Evolutionary conservation across 92 coral and sea anemone genomes (phyloP), one percentile per base, ranked within the genome.

Genomic region (Pocillopora meandrina): DNA sequence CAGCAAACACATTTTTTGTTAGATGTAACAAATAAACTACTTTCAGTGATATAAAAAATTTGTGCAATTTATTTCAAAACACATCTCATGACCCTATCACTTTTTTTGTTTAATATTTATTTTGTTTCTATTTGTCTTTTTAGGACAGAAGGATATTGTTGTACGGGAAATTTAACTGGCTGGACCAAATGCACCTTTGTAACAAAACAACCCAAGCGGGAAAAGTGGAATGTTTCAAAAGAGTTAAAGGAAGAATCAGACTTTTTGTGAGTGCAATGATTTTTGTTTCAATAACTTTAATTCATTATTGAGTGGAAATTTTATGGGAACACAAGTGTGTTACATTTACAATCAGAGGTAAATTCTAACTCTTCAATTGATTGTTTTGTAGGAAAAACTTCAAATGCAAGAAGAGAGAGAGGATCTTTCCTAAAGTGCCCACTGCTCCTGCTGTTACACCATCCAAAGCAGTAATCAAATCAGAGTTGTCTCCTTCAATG

Each of bases 161-260:
- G 99, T 74, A 90, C 93, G 67, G 99, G 99, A n/a, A 93, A 96
- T 78, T 84, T 96, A 76, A 92, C 99, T 18, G 95, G 89, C 23
- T 96, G 99, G 99, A 96, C 99, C 55, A 96, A 96, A 58, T 96
- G 99, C 75, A 89, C 84, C n/a, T 84, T 90, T 83, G 84, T 89
- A 79, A 96, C 99, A 21, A 94, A 90, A 71, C 95, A 96, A 33
- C 99, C 99, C 7, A 90, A 89, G 36, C 84, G 99, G 57, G 81
- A 70, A 47, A 47, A 65, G 36, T 96, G 99, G 99, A 76, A 73
- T 31, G 86, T 96, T 26, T 87, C 98, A 14, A 80, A 82, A 18
- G 97, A 91, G 12, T 74, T 96, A 12, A 94, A 92, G 73, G 97
- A 92, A 58, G 88, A 87, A 1, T 75, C 88, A 56, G 95, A 96